Evolutionary conservation across 2,888 invertebrate genomes (phyloP), one percentile per base, ranked within the genome.

Genomic region (Apocheima hispidaria): DNA sequence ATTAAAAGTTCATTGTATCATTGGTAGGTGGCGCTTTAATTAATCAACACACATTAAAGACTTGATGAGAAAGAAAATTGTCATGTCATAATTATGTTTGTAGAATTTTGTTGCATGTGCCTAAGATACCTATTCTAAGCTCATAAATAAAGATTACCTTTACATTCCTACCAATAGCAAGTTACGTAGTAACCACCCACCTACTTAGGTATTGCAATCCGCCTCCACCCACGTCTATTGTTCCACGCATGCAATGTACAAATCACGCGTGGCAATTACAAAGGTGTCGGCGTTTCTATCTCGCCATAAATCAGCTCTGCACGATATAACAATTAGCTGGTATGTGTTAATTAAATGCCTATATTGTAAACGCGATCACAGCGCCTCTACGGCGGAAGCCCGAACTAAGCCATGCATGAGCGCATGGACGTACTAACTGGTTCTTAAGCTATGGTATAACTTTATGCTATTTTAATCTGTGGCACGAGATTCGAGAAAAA

Each of bases 281-380:
- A 85, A 91, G 92, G 92, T 92, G 91, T 90, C 86, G 85, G 88
- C 87, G 81, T 82, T 84, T 83, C 79, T 86, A 86, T 89, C 86
- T 85, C 75, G 84, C 79, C 73, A 91, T 93, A 93, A 93, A 93
- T 93, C 93, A 93, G 85, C 83, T 82, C 85, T 86, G 86, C 88
- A 83, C 92, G 91, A 92, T 93, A 90, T 91, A 93, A 93, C 92
- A 93, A 93, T 93, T 93, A 92, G 92, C 85, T 81, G 91, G 90
- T 87, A 92, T 90, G 90, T 93, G 92, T 92, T 93, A 93, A 93
- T 93, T 92, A 92, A 93, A 92, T 84, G 86, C 78, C 83, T 82
- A 86, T 89, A 86, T 44, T 41, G 35, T 61, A 52, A 36, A 84
- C 84, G 75, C 78, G 75, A 79, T 74, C 70, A 74, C 76, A 82